Conservation (phyloP, 92 coral and sea anemone species). For the Montipora capitata region DNA sequence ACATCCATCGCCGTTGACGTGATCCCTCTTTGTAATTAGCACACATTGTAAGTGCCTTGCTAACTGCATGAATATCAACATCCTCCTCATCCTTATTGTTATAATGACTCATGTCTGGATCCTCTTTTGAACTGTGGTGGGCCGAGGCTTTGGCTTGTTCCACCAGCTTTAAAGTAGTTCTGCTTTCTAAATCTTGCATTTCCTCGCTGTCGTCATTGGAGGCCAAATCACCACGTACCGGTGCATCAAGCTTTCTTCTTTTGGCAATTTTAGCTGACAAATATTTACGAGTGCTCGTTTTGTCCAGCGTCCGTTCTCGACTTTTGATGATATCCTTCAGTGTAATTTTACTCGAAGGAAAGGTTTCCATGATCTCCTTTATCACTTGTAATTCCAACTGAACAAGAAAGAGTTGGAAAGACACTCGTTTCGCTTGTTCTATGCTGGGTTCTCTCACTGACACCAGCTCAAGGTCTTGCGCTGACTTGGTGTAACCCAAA, state of each 20-base stretch:
- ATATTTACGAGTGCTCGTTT: constrained; percentile 34
- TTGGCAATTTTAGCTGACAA: constrained; percentile 11
- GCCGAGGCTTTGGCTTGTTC: neutral
- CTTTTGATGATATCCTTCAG: constrained; percentile 49
- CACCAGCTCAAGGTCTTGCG: constrained; percentile 35
- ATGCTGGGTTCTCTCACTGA: constrained; percentile 24
- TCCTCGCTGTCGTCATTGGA: neutral
- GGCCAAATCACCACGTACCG: neutral
- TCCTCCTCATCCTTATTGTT: neutral
- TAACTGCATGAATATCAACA: neutral
- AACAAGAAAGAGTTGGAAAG: constrained; percentile 71
- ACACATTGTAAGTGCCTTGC: neutral
- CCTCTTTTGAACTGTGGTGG: neutral
- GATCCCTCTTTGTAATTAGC: neutral
- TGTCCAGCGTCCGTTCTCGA: constrained; percentile 38
- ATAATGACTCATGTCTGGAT: neutral
- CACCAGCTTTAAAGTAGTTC: neutral
- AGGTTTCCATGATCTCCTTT: constrained; percentile 42
- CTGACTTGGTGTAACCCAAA: constrained; percentile 67
- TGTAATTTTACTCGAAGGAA: constrained; percentile 22
- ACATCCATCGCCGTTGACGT: neutral
- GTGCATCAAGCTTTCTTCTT: constrained; percentile 43
- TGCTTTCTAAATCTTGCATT: neutral
- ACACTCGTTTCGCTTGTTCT: neutral
- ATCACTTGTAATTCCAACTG: constrained; percentile 71